These are phyloP conservation scores for Pyrrhia umbra DNA, from an alignment of 2,888 invertebrate genomes.

Conservation along the genomic window DNA sequence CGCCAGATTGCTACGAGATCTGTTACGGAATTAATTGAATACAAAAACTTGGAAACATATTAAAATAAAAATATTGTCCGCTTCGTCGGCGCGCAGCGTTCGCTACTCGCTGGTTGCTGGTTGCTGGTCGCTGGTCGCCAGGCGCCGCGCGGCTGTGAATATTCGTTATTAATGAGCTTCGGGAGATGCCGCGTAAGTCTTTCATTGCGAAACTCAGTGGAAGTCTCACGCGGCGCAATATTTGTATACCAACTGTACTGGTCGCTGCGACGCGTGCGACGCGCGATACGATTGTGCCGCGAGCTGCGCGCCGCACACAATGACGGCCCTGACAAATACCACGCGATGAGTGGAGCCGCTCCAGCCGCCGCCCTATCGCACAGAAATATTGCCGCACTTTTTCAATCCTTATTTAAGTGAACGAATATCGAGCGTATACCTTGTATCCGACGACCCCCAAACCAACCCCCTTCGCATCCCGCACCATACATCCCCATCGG, in stretches of 20 bases:
- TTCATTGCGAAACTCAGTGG: no score
- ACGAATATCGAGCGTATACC: conserved; percentile 43
- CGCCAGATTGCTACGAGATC: conserved; percentile 12
- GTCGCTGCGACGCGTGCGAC: no score
- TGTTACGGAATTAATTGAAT: neutral
- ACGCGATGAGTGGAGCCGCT: conserved; percentile 11
- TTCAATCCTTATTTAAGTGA: conserved; percentile 59
- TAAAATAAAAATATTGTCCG: no score
- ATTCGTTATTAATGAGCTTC: no score
- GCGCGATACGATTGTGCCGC: neutral
- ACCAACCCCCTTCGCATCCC: neutral
- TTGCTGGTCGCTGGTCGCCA: no score
- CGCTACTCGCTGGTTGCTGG: no score
- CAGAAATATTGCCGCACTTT: conserved; percentile 56
- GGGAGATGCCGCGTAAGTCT: no score
- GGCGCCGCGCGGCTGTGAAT: no score
- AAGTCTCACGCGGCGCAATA: no score
- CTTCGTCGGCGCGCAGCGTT: no score
- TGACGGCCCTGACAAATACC: conserved; percentile 19
- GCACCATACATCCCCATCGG: conserved; percentile 27
- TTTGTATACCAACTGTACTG: no score
- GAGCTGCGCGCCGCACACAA: neutral
- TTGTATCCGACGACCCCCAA: neutral
- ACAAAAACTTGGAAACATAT: neutral
- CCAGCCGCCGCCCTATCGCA: conserved; percentile 18